Base-by-base conservation (phyloP, 1,140 invertebrate species). In the Drosophila gunungcola region DNA sequence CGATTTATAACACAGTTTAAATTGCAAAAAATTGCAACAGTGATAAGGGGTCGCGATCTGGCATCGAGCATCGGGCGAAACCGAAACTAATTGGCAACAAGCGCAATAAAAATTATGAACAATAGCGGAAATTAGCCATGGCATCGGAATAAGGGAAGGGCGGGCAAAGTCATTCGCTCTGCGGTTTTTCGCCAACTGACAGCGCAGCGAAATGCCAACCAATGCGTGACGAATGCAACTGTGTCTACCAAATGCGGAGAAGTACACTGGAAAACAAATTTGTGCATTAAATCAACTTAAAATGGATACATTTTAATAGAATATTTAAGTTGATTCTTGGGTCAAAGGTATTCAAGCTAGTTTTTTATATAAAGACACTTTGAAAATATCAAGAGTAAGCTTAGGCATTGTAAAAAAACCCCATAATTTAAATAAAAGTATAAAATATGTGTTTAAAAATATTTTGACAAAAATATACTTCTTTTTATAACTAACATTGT, bases 41-140 rank as follows among this genome's bases (percentile, higher is more conserved):
- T 55, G 81, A 67, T 78, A 63, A 43, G 49, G 51, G 36, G 64
- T 55, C 46, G 39, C 29, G 21, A 45, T 32, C 27, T 10, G 38
- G 38, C 63, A 51, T 77, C 57, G 73, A 53, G 51, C 77, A 21
- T 21, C 57, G 73, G 57, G 51, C 77, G 81, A 82, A 80, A 91
- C 80, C 89, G 81, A 91, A 91, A 91, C 89, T 91, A 91, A 91
- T 91, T 90, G 70, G 90, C 75, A 85, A 91, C 89, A 91, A 91
- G 78, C 69, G 90, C 81, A 91, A 91, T 91, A 91, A 91, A 91
- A 91, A 91, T 89, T 89, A 89, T 89, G 84, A 89, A 89, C 84
- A 89, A 89, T 89, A 89, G 84, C 73, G 77, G 69, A 89, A 90
- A 89, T 89, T 89, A 89, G 73, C 67, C 84, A 83, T 79, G 83